Percentiles rank a stretch among this genome's conserved stretches.
phyloP scores from a whole-genome alignment of 2,797 vertebrate genomes.

The Euthynnus affinis region DNA sequence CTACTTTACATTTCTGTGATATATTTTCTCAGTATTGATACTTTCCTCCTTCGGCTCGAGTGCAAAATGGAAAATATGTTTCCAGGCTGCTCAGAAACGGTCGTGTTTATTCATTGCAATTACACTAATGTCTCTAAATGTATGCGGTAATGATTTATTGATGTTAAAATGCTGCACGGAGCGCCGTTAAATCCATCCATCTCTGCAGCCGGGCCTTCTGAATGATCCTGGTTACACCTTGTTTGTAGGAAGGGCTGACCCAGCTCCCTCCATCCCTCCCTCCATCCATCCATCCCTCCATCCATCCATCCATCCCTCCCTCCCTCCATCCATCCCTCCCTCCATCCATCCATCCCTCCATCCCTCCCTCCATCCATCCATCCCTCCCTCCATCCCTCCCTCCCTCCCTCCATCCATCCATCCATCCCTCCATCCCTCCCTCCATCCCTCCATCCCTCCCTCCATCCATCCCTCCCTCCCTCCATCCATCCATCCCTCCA shows the following conservation, averaged over 20 bases:
- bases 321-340: conserved; percentile 12
- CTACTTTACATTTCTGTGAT: too few species aligned
- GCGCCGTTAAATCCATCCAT: neutral
- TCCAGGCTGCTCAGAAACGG: neutral
- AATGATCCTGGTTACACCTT: neutral
- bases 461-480: too few species aligned
- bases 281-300: conserved; percentile 11
- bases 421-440: neutral
- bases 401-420: conserved; percentile 20
- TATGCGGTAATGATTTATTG: conserved; percentile 37
- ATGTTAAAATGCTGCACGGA: conserved; percentile 6
- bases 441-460: too few species aligned
- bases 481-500: conserved; percentile 24
- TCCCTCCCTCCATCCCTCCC: conserved; percentile 9
- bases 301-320: neutral
- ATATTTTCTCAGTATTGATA: too few species aligned
- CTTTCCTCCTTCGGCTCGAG: neutral
- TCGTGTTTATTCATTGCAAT: conserved; percentile 15
- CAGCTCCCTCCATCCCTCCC: conserved; percentile 3
- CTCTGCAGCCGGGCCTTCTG: neutral
- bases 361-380: too few species aligned
- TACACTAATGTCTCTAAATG: conserved; percentile 37
- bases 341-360: conserved; percentile 24
- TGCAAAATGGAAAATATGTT: neutral
- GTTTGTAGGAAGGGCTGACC: neutral